Percentiles rank a stretch among this genome's conserved stretches.
phyloP scores from a whole-genome alignment of 2,113 vertebrate species.

The Thunnus thynnus region DNA sequence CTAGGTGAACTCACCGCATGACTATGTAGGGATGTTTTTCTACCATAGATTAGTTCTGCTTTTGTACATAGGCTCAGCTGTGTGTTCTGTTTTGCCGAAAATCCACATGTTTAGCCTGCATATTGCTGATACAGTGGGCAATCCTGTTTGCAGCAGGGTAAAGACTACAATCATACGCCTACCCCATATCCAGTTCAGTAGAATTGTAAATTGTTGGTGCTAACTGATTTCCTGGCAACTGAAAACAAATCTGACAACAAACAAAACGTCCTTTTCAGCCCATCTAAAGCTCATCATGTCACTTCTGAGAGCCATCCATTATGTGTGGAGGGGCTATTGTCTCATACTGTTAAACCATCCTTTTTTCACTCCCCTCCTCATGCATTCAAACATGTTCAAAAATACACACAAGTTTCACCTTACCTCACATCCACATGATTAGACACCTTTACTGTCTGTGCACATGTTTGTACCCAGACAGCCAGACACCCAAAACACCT shows the following conservation, averaged over 20 bases:
- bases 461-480: background rate
- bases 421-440: slow-evolving; percentile 2
- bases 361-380: background rate
- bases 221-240: slow-evolving; percentile 40
- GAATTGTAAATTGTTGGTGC: slow-evolving; percentile 14
- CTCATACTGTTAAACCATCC: slow-evolving; percentile 28
- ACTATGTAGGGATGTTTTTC: slow-evolving; percentile 3
- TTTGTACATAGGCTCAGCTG: slow-evolving; percentile 8
- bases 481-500: background rate
- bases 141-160: slow-evolving; percentile 31
- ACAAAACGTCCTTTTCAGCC: slow-evolving; percentile 36
- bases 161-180: slow-evolving; percentile 6
- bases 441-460: background rate
- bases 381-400: slow-evolving; percentile 1
- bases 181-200: background rate
- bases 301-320: slow-evolving; percentile 21
- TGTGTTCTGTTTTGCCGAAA: slow-evolving; percentile 19
- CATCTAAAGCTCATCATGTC: slow-evolving; percentile 28
- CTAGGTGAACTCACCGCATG: background rate
- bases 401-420: background rate
- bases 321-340: slow-evolving; percentile 28
- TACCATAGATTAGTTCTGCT: background rate
- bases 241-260: slow-evolving; percentile 34
- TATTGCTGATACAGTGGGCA: slow-evolving; percentile 9
- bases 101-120: slow-evolving; percentile 51